A percentile compares a stretch with the other conserved stretches of the same genome.
phyloP scores from a whole-genome alignment of 2,797 vertebrate genomes.

The Hoplostethus mediterraneus region DNA sequence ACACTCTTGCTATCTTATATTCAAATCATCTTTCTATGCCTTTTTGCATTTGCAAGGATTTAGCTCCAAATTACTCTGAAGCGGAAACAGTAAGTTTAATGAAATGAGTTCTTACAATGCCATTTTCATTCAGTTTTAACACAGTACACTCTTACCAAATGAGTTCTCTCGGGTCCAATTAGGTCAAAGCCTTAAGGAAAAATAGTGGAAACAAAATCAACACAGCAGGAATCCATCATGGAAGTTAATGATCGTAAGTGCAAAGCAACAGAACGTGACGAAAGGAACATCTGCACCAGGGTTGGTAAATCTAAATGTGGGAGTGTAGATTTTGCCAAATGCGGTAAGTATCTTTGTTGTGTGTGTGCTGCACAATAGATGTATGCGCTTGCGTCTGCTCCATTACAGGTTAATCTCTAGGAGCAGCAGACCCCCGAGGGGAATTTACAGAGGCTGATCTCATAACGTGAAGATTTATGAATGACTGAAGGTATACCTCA shows the following conservation, averaged over 20 bases:
- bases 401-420: background rate
- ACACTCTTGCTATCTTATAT: no score
- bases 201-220: background rate
- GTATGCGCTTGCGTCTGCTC: background rate
- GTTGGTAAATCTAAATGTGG: background rate
- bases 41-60: no score
- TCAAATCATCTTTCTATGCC: no score
- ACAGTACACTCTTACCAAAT: no score
- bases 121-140: no score
- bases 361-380: constrained; percentile 4
- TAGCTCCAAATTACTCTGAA: background rate
- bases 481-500: constrained; percentile 28
- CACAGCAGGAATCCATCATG: background rate
- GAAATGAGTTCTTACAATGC: background rate
- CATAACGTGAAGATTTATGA: constrained; percentile 48
- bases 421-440: background rate
- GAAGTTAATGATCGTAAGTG: background rate
- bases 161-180: background rate
- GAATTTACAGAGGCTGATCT: constrained; percentile 8
- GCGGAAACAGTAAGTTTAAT: no score
- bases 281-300: background rate
- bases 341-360: background rate
- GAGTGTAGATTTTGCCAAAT: background rate
- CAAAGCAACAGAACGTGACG: background rate
- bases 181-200: background rate